Evolutionary conservation across 1,140 invertebrate genomes (phyloP), one percentile per base, ranked within the genome.

Genomic region (Pogonus chalceus): DNA sequence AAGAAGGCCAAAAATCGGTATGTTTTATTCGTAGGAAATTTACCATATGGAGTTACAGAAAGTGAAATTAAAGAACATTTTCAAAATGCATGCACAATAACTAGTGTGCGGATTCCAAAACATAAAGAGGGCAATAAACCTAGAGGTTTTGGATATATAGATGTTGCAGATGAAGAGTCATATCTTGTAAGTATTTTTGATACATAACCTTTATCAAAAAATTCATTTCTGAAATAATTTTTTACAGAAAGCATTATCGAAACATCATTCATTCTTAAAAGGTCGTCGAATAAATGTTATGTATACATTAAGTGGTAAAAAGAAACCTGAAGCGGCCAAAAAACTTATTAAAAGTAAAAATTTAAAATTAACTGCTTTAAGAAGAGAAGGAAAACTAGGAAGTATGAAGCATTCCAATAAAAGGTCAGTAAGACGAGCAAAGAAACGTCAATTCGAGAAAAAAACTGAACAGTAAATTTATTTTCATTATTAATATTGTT

Each of bases 11-110:
- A 12, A 58, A 54, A 37, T 48, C 51, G 71, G 67, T 74, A 66
- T 55, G 71, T 76, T 48, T 58, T 78, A n/a, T 76, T 73, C 58
- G 70, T 77, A 47, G 72, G 72, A 55, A 78, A 78, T 65, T 55
- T 77, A 43, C 62, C 72, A 26, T 72, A 64, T 53, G 60, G 63
- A 61, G 58, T 61, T 21, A 73, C 62, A 1, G 52, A 58, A 52
- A 62, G 71, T 2, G 69, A 77, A 23, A 56, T 78, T 22, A 66
- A 65, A n/a, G 66, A 69, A 20, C 74, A 76, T 60, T 78, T 78
- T 53, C 63, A 62, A 2, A 74, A 73, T 61, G 69, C 68, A 9
- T 64, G 67, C 21, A 56, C 67, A 23, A 60, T 77, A 26, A 54
- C 59, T n/a, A 63, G 66, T 46, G 60, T 78, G 10, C 63, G 69